These are phyloP conservation scores for Reticulitermes speratus DNA, from an alignment of 1,140 invertebrate species.

Conservation along the genomic window DNA sequence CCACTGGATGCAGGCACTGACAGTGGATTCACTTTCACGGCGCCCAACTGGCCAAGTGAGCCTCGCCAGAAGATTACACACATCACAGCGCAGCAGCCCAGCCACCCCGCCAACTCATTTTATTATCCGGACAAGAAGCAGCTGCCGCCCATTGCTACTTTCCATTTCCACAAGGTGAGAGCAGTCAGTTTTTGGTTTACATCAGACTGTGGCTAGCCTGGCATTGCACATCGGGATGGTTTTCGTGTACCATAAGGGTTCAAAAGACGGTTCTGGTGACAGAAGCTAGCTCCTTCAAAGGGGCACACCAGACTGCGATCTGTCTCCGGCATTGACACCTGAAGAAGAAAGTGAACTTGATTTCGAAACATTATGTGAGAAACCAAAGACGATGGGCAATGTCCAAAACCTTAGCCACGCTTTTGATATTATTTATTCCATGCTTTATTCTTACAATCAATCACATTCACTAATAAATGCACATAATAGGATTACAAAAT, in stretches of 20 bases:
- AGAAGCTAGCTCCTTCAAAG: not conserved
- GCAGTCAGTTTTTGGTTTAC: not conserved
- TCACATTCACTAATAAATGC: too few relatives aligned
- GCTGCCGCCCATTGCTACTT: conserved; percentile 86
- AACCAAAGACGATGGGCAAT: too few relatives aligned
- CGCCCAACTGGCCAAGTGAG: conserved; percentile 88
- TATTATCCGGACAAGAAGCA: conserved; percentile 86
- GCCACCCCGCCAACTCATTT: conserved; percentile 91
- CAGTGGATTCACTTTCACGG: conserved; percentile 95
- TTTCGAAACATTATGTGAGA: too few relatives aligned
- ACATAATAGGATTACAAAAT: too few relatives aligned
- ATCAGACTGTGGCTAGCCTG: conserved; percentile 17
- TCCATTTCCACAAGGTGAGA: conserved; percentile 82
- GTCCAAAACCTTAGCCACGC: too few relatives aligned
- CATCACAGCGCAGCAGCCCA: conserved; percentile 88
- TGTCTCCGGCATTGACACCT: too few relatives aligned
- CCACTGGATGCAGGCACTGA: conserved; percentile 96
- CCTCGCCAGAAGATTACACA: conserved; percentile 86
- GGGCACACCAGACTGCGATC: too few relatives aligned
- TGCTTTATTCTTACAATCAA: too few relatives aligned
- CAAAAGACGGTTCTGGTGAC: not conserved
- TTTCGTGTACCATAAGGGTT: not conserved
- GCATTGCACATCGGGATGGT: not conserved
- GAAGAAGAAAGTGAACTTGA: too few relatives aligned
- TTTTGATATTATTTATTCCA: too few relatives aligned